Conservation (phyloP, 2,888 invertebrate species). For the Troides aeacus region DNA sequence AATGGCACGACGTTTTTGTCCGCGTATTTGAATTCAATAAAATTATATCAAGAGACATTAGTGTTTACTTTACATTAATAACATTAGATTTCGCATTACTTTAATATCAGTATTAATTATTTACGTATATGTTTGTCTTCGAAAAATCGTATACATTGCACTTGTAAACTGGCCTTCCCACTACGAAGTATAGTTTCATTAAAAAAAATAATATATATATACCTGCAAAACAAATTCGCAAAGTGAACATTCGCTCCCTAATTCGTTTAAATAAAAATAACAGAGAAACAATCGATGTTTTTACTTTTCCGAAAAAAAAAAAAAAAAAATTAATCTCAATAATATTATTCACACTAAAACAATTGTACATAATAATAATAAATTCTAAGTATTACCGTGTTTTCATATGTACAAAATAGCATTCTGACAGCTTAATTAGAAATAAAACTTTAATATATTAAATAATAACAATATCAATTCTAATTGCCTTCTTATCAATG, state of each 20-base stretch:
- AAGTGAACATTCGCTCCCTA: constrained; percentile 62
- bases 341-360: constrained; percentile 79
- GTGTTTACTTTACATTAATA: constrained; percentile 71
- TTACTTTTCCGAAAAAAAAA: constrained; percentile 35
- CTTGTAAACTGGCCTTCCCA: constrained; percentile 77
- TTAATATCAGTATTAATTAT: constrained; percentile 70
- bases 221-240: constrained; percentile 54
- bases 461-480: constrained; percentile 80
- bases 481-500: constrained; percentile 80
- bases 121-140: constrained; percentile 75
- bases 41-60: constrained; percentile 69
- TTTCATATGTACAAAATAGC: constrained; percentile 76
- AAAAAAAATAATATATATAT: constrained; percentile 32
- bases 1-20: constrained; percentile 57
- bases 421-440: constrained; percentile 75
- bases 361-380: constrained; percentile 76
- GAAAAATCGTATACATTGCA: constrained; percentile 81
- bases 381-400: constrained; percentile 72
- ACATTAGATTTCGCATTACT: constrained; percentile 69
- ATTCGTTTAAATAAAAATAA: constrained; percentile 46
- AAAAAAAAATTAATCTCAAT: constrained; percentile 64
- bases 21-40: constrained; percentile 56
- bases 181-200: constrained; percentile 52
- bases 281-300: constrained; percentile 61
- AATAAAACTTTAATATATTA: constrained; percentile 81